Conservation (phyloP, 2,797 vertebrate genomes). For the Pseudochirops cupreus region DNA sequence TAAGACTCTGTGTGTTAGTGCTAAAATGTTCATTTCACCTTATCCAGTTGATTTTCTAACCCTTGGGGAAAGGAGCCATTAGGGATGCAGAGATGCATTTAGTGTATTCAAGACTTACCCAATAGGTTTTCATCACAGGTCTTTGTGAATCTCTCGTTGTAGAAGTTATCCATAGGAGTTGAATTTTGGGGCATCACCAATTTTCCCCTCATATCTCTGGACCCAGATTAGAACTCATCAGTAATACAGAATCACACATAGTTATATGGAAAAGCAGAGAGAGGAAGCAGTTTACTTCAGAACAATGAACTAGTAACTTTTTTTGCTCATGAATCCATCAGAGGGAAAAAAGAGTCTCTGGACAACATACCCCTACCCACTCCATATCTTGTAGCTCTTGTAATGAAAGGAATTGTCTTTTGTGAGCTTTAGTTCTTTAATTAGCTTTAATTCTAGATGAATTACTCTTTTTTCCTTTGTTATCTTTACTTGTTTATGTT, state of each 20-base stretch:
- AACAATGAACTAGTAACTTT: neutral
- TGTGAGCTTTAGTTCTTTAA: neutral
- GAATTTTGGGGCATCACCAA: neutral
- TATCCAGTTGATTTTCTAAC: slow-evolving; percentile 74
- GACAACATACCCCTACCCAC: neutral
- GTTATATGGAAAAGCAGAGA: neutral
- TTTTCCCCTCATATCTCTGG: neutral
- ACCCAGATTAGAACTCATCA: neutral
- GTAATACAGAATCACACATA: fast-evolving
- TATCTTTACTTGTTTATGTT: neutral
- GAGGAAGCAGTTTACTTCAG: neutral
- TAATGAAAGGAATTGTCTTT: neutral
- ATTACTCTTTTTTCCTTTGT: neutral
- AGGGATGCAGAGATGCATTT: slow-evolving; percentile 1
- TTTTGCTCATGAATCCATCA: neutral
- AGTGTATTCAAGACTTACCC: neutral
- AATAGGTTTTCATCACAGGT: neutral
- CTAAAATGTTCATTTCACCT: slow-evolving; percentile 73
- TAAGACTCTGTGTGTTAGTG: slow-evolving; percentile 71
- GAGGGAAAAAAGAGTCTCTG: neutral
- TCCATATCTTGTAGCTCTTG: neutral
- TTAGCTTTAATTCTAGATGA: neutral
- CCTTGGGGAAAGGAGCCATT: slow-evolving; percentile 16
- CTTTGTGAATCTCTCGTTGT: neutral
- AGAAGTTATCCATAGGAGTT: neutral